Evolutionary conservation across 1,140 invertebrate genomes (phyloP).

Genomic region (Cotesia vestalis): DNA sequence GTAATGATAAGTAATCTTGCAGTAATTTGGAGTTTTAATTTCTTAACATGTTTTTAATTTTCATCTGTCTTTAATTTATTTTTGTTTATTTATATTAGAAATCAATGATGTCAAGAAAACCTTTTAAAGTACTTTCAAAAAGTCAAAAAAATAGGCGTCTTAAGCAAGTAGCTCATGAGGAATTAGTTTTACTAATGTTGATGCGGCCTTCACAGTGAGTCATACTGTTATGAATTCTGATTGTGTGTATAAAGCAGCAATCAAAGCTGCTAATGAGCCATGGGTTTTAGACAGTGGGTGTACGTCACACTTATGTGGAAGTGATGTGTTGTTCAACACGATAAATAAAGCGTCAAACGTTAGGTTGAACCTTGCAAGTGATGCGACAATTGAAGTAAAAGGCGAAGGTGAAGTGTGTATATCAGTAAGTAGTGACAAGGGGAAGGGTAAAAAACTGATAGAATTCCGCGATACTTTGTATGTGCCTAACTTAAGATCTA

Average conservation of each 20-base stretch:
- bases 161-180: not conserved
- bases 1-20: too few species aligned
- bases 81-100: too few species aligned
- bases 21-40: too few species aligned
- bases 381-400: conserved; percentile 19
- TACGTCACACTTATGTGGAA: conserved; percentile 33
- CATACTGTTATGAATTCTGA: conserved; percentile 3
- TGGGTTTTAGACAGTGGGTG: conserved; percentile 37
- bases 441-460: conserved; percentile 28
- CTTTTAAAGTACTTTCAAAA: not conserved
- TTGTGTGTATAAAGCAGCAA: not conserved
- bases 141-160: conserved; percentile 6
- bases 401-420: conserved; percentile 32
- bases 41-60: too few species aligned
- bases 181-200: not conserved
- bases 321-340: conserved; percentile 3
- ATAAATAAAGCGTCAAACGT: not conserved
- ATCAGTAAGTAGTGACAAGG: conserved; percentile 1
- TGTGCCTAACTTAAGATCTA: conserved; percentile 44
- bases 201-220: conserved; percentile 7
- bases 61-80: too few species aligned
- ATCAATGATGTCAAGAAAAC: not conserved
- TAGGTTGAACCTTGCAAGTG: conserved; percentile 33
- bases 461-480: conserved; percentile 40
- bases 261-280: not conserved